Base-by-base conservation (phyloP, 2,888 invertebrate genomes). In the Phorcus lineatus region DNA sequence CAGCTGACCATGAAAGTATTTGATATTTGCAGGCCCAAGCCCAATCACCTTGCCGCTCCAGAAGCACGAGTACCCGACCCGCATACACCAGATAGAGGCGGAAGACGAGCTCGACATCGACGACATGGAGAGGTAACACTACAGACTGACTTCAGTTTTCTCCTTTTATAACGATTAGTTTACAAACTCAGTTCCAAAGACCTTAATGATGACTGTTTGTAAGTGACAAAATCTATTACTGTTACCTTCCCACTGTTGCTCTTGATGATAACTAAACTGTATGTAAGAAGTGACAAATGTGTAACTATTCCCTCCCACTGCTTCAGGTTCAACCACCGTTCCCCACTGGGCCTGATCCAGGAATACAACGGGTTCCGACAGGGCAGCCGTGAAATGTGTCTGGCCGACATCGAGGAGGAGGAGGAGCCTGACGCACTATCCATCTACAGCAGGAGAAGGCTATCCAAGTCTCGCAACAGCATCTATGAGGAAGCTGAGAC, bases 381-480 rank as follows among this genome's bases (percentile, higher is more conserved):
- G 52, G 79, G 74, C 47, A 55, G 70, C 53, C 70, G 80, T 0
- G 81, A 80, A 16, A 74, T 66, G 17, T 76, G 81, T 0, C 79
- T 84, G 16, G 80, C 74, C 24, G 81, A 81, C 70, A 81, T 84
- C 74, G 54, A 78, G 17, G 84, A 84, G 70, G 84, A 84, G n/a
- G 84, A 84, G 52, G 82, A 84, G 17, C n/a, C 36, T 17, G 78
- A 78, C 62, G 47, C 28, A 17, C 11, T 55, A 16, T 53, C 53
- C n/a, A 55, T 54, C 76, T 76, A 76, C 76, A 55, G 76, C 36
- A 36, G 74, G 55, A 79, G 31, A 36, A 36, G 52, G 9, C 47
- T 55, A n/a, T 22, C 31, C 47, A 66, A 47, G 28, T 36, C 28
- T 55, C 28, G 55, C 54, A 76, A n/a, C 53, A 76, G 76, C n/a